Percentiles rank a stretch among this genome's conserved stretches.
Evolutionary conservation across 2,113 vertebrate species (phyloP).

Genomic region (Cyprinodon variegatus): DNA sequence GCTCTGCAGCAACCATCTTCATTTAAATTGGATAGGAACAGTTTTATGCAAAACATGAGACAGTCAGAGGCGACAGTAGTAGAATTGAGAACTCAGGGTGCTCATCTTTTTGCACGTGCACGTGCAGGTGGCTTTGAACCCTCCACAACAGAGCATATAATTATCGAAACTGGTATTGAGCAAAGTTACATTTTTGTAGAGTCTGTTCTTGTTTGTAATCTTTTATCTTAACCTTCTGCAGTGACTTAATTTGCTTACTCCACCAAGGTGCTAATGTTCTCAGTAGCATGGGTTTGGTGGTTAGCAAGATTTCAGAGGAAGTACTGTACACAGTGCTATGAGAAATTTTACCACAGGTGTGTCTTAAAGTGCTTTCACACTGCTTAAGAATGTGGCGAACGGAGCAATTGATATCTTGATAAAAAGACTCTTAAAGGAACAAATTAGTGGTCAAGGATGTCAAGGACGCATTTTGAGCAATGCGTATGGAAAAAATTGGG

Average conservation of each 20-base stretch:
- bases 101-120: slow-evolving; percentile 30
- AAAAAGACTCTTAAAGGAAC: no score
- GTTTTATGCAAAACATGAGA: slow-evolving; percentile 69
- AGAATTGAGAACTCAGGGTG: slow-evolving; percentile 26
- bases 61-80: slow-evolving; percentile 30
- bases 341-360: no score
- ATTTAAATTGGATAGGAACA: slow-evolving; percentile 78
- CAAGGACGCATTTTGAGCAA: no score
- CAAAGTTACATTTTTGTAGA: slow-evolving; percentile 1
- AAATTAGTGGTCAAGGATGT: no score
- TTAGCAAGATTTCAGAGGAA: not conserved
- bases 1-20: slow-evolving; percentile 64
- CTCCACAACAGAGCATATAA: slow-evolving; percentile 4
- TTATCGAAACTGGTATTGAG: slow-evolving; percentile 1
- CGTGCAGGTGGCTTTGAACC: slow-evolving; percentile 23
- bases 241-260: not conserved
- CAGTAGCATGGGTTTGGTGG: no score
- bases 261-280: no score
- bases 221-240: not conserved
- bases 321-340: not conserved
- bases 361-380: no score
- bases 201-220: not conserved
- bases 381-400: no score
- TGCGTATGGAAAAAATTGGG: no score
- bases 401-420: no score